Base-by-base conservation (phyloP, 2,113 vertebrate genomes). In the Mungos mungo region DNA sequence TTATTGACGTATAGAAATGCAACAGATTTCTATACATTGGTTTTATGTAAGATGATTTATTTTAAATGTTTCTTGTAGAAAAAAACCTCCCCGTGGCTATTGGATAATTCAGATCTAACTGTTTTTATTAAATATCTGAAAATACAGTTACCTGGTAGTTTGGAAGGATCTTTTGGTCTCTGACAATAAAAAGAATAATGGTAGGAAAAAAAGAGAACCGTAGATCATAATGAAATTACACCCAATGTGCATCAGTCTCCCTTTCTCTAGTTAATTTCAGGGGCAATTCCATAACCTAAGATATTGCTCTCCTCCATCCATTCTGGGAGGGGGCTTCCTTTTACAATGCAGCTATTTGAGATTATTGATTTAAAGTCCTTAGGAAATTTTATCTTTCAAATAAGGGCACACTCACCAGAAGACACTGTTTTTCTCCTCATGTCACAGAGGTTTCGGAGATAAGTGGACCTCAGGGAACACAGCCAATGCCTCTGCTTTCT, bases 121-220 rank as follows among this genome's bases (percentile, higher is more conserved):
- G 31, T 72, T 84, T 96, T 93, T 85, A 69, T 68, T 94, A 95
- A 93, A 50, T 93, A 38, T 93, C 63, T 93, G 47, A 35, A 88
- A 97, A 63, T 60, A 77, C 35, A 88, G 69, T 77, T 91, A 27
- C 29, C 52, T 72, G n/a, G 15, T 45, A 80, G 82, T 38, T 91
- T 66, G 54, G 38, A 95, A 95, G 31, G 65, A 41, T 41, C 50
- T 50, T 93, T 83, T 45, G 69, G 27, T 54, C 6, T 90, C 80
- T 77, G 57, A 90, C 45, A 85, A 92, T 52, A 95, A 76, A 80
- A 89, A 74, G 72, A 90, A 21, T 23, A 2, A 45, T 25, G 50
- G 76, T 29, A 91, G 47, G 47, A 29, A 80, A 63, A 68, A 68
- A 54, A 76, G 21, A 74, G 38, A 92, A 79, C 7, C 63, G 41